These are phyloP conservation scores for Drosophila paranaensis DNA, from an alignment of 2,888 invertebrate genomes.

Conservation along the genomic window DNA sequence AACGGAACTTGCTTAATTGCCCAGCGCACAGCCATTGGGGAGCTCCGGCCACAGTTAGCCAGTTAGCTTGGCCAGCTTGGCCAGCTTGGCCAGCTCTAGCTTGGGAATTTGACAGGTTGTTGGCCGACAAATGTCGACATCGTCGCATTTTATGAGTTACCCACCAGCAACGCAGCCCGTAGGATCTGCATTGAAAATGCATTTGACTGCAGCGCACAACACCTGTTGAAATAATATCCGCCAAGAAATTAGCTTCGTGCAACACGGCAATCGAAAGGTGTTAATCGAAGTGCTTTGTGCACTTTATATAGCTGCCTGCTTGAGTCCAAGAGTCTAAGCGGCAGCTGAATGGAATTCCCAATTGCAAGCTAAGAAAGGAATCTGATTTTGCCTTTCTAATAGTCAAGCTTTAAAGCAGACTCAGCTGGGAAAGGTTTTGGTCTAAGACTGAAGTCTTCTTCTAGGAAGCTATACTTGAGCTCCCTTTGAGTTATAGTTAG, in stretches of 20 bases:
- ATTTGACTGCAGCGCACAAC: slow-evolving; percentile 2
- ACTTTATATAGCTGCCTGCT: neutral
- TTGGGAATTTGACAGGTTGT: slow-evolving; percentile 58
- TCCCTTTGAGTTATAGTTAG: too few species aligned
- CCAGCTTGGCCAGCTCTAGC: slow-evolving; percentile 24
- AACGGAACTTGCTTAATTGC: slow-evolving; percentile 77
- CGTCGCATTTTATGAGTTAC: slow-evolving; percentile 24
- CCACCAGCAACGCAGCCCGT: slow-evolving; percentile 11
- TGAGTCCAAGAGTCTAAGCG: neutral
- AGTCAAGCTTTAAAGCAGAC: neutral
- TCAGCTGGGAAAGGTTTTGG: too few species aligned
- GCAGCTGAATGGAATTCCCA: neutral
- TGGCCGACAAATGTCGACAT: slow-evolving; percentile 57
- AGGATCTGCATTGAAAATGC: slow-evolving; percentile 25
- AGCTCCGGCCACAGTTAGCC: slow-evolving; percentile 29
- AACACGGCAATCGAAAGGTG: neutral
- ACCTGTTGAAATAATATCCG: slow-evolving; percentile 16
- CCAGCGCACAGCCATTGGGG: slow-evolving; percentile 49
- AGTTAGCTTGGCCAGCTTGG: slow-evolving; percentile 24
- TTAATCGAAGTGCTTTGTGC: neutral
- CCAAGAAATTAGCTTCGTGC: neutral
- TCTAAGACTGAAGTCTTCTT: neutral
- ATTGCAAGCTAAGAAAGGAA: neutral
- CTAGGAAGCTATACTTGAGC: neutral
- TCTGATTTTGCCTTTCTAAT: neutral